phyloP scores from a whole-genome alignment of 2,797 vertebrate genomes.

The Poecile montanus region DNA sequence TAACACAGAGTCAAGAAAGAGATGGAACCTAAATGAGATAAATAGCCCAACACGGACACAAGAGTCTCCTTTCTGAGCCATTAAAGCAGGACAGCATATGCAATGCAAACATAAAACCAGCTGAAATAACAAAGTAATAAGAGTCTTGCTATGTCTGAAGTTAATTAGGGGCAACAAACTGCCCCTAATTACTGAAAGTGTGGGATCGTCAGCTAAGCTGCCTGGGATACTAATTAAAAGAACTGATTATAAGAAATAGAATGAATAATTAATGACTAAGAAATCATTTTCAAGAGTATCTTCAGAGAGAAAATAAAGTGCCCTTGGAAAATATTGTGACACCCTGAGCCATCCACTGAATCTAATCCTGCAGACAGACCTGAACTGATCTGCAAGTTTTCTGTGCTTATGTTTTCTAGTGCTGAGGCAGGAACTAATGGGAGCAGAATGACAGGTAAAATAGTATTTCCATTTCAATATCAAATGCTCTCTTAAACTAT shows the following conservation, averaged over 20 bases:
- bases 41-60: neutral
- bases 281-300: conserved; percentile 29
- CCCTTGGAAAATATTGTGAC: conserved; percentile 44
- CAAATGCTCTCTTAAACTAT: neutral
- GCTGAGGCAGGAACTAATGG: neutral
- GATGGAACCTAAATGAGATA: neutral
- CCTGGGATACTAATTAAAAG: conserved; percentile 55
- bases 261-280: conserved; percentile 61
- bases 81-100: conserved; percentile 27
- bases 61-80: neutral
- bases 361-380: neutral
- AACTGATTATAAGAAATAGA: conserved; percentile 49
- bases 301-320: conserved; percentile 42
- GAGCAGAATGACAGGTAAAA: neutral
- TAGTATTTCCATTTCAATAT: neutral
- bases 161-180: conserved; percentile 62
- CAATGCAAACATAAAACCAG: conserved; percentile 14
- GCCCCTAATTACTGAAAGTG: conserved; percentile 51
- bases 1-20: neutral
- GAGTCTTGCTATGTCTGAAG: conserved; percentile 19
- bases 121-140: conserved; percentile 30
- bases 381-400: neutral
- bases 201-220: conserved; percentile 35
- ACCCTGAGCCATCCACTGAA: neutral
- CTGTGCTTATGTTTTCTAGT: neutral